Base-by-base conservation (phyloP, 2,113 vertebrate species). In the Rhodinocichla rosea region DNA sequence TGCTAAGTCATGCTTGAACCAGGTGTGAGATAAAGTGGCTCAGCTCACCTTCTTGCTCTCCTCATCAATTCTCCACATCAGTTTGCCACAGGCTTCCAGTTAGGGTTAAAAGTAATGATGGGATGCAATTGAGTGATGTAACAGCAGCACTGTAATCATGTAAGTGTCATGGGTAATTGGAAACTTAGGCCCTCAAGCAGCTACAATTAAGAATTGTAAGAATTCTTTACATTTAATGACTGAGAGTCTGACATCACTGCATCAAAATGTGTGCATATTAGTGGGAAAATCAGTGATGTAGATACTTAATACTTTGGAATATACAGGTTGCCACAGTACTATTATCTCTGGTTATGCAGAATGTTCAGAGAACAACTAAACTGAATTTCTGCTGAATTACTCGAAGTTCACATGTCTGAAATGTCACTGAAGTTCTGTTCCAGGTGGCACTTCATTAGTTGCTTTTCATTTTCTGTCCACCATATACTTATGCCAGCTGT, bases 381-480 rank as follows among this genome's bases (percentile, higher is more conserved):
- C 16, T 16, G 26, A 35, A 87, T 53, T 83, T 95, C 91, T 97
- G 70, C 49, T 91, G 37, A 81, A 85, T 57, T 37, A 28, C 70
- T 77, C 71, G 45, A 59, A 83, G 64, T 95, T 90, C 42, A 87
- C 7, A 18, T 33, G 32, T 90, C 69, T 93, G 60, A 82, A 82
- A 52, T 91, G 78, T 94, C 94, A 65, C 83, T 90, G 62, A 85
- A 77, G 70, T 94, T 94, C 60, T 9, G 1, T 84, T 87, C 60
- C 62, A 92, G 45, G 95, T 97, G 92, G 67, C 83, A 94, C 83
- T 97, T 94, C 71, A 80, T 96, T 92, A 97, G 65, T 73, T 0
- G 3, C 76, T 95, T 77, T 92, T 96, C 62, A 87, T 95, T 97
- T 93, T 91, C 65, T 82, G 90, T 91, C 95, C 94, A 89, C 81